Evolutionary conservation across 2,113 vertebrate genomes (phyloP), one percentile per base, ranked within the genome.

Genomic region (Brevimyrus niger): DNA sequence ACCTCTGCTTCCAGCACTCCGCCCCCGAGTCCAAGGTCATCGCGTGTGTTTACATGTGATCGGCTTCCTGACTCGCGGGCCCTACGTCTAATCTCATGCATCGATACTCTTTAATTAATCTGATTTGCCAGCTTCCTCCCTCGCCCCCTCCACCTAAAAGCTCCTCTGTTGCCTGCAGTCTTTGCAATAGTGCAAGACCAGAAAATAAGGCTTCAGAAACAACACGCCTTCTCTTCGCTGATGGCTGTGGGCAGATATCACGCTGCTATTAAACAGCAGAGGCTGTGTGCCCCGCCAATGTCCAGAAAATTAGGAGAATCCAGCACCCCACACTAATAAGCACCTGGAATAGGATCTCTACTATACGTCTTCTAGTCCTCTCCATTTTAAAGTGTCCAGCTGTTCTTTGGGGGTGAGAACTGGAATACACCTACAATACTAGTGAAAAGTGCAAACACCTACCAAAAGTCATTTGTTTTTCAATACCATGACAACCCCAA

Each of bases 61-160:
- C 93, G 93, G 91, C 92, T 94, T 92, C 85, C 93, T 94, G 94
- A 94, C 94, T 80, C 6, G 31, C 92, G 92, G 93, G 93, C 92
- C 92, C 92, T 90, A 92, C 90, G 93, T 94, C 93, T 95, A 95
- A 96, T 96, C 95, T 95, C 95, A 96, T 93, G 94, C 95, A 96
- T 95, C 94, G 88, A 92, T 94, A 95, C 94, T 93, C 93, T 95
- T 96, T 95, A 95, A 96, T 96, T 96, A 96, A 95, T 94, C 93
- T 95, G 93, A 95, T 96, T 94, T 95, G 93, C 92, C 90, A 91
- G 89, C 89, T 92, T 91, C 92, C 91, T 89, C 87, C 58, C 31
- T 93, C 80, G 88, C 80, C 47, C 69, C 50, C 91, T 91, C 93
- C 83, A n/a, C 47, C 47, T 51, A 31, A 44, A 46, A 46, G 44